Percentiles rank a stretch among this genome's conserved stretches.
Evolutionary conservation across 2,888 invertebrate species (phyloP).

Genomic region (Lepidocyrtinus sp.): DNA sequence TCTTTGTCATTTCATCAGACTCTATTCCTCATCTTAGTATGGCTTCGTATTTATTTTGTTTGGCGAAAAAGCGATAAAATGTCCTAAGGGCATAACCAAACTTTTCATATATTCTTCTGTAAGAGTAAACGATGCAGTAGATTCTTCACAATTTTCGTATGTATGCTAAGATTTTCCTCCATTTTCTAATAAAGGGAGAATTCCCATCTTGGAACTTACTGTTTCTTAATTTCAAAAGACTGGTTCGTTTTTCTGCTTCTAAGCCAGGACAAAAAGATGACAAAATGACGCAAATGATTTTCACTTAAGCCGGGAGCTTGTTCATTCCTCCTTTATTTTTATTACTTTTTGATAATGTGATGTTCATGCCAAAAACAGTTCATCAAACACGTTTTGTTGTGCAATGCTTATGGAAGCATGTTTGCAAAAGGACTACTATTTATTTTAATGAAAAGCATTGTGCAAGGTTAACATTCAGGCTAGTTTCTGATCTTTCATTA

Average conservation of each 20-base stretch:
- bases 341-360: not conserved
- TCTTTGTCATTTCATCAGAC: not conserved
- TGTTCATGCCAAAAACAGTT: slow-evolving; percentile 20
- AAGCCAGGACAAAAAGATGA: not conserved
- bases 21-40: no score
- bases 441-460: not conserved
- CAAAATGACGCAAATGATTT: slow-evolving; percentile 14
- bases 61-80: not conserved
- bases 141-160: not conserved
- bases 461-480: not conserved
- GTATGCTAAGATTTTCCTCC: not conserved
- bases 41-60: not conserved
- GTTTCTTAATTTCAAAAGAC: not conserved
- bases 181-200: no score
- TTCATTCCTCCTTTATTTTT: not conserved
- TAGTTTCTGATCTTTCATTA: not conserved
- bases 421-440: not conserved
- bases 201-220: not conserved
- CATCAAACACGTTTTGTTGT: slow-evolving; percentile 21
- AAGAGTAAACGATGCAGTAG: not conserved
- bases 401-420: not conserved
- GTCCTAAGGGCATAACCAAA: not conserved
- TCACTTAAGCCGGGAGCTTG: not conserved
- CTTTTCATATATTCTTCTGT: not conserved
- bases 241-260: not conserved